Base-by-base conservation (phyloP, 2,888 invertebrate species). In the Pandemis heparana region DNA sequence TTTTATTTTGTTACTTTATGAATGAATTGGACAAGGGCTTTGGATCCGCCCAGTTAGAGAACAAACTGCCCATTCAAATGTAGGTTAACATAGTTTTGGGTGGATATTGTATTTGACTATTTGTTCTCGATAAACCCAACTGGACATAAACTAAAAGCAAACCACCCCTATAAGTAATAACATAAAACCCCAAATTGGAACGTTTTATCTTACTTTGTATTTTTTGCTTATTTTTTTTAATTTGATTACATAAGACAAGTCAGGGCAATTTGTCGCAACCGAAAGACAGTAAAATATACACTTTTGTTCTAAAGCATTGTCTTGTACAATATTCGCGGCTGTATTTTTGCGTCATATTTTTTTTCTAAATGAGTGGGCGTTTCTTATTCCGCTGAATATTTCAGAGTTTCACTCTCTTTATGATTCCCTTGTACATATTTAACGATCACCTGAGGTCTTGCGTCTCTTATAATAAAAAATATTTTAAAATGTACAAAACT, bases 381-480 rank as follows among this genome's bases (percentile, higher is more conserved):
- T 70, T 16, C 75, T 75, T 65, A 72, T 73, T 77, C 73, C 70
- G 72, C 79, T 86, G 82, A 87, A 86, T 88, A 85, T 87, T 88
- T 85, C 75, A 86, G 81, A 80, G 80, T 76, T 81, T 76, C 77
- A 73, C 81, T 81, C 79, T 79, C 80, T 80, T 81, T 83, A 83
- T 87, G 84, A 83, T 84, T 80, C 80, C 82, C 77, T 83, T 79
- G 84, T 87, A 83, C 84, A 87, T 87, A 84, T 85, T 85, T 85
- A 84, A 86, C 77, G 80, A 81, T 69, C 77, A 77, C 62, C 81
- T 80, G 80, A 83, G 79, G 80, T 82, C 80, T 75, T 79, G 77
- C 71, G 68, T 68, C 71, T 71, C 23, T 51, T 51, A n/a, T 69
- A 78, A 67, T 74, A 76, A 73, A 66, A 70, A 74, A 69, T 23